A percentile compares a stretch with the other conserved stretches of the same genome.
These are phyloP conservation scores for Drosophila ohnishii DNA, from an alignment of 1,140 invertebrate species.

Conservation along the genomic window DNA sequence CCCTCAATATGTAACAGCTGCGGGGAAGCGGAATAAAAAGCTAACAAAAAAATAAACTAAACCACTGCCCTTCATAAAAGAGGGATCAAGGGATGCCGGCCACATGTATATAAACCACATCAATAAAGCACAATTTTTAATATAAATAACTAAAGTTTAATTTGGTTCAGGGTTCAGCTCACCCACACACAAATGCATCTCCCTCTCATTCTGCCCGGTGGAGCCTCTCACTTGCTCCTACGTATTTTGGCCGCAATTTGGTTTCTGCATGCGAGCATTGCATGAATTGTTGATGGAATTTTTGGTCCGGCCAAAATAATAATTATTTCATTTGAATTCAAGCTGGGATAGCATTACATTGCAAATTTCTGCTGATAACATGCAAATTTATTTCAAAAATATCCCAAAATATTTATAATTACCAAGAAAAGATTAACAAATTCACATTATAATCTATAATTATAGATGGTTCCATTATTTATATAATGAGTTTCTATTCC, in stretches of 20 bases:
- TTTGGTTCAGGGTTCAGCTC: constrained; percentile 50
- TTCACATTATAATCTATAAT: too few species aligned
- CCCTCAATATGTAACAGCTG: constrained; percentile 51
- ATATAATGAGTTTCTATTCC: too few species aligned
- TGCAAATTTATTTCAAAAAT: constrained; percentile 16
- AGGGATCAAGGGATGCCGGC: constrained; percentile 25
- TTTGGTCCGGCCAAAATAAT: constrained; percentile 44
- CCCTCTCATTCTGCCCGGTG: background rate
- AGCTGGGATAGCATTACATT: constrained; percentile 11
- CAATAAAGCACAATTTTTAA: constrained; percentile 80
- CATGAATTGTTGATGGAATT: constrained; percentile 51
- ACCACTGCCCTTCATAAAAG: constrained; percentile 59
- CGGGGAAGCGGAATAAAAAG: constrained; percentile 5
- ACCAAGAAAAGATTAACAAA: background rate
- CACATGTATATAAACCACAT: constrained; percentile 65
- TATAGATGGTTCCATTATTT: too few species aligned
- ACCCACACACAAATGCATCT: constrained; percentile 10
- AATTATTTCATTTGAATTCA: constrained; percentile 64
- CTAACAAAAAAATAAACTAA: constrained; percentile 41
- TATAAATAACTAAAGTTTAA: constrained; percentile 81
- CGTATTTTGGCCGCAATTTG: constrained; percentile 3
- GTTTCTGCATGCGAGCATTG: constrained; percentile 38
- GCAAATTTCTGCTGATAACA: constrained; percentile 5
- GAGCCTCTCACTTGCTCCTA: background rate
- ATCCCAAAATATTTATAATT: constrained; percentile 4